A percentile compares a stretch with the other conserved stretches of the same genome.
Conservation (phyloP, 2,113 vertebrate genomes). For the Chinchilla lanigera region DNA sequence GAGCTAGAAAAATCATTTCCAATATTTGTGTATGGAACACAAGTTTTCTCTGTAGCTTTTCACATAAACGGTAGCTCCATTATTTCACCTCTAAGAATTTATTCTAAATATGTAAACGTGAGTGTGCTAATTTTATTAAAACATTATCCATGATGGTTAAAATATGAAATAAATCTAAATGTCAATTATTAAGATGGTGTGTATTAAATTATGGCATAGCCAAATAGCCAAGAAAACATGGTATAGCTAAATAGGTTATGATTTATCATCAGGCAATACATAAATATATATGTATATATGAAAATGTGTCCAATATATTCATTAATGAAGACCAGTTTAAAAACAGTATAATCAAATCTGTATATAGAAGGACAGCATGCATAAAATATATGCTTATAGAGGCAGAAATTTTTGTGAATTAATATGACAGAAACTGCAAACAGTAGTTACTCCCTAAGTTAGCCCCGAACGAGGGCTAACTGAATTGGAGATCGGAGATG, state of each 20-base stretch:
- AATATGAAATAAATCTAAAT: constrained; percentile 1
- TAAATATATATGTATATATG: neutral
- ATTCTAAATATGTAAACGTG: neutral
- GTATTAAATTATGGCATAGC: neutral
- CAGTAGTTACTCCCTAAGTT: neutral
- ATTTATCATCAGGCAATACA: neutral
- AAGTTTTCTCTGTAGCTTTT: neutral
- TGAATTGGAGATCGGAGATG: neutral
- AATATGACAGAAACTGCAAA: neutral
- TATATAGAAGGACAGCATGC: neutral
- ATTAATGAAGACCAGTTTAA: neutral
- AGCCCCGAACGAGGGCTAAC: too few relatives aligned
- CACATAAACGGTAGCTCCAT: neutral
- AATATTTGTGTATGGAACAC: neutral
- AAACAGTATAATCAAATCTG: neutral
- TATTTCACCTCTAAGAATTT: neutral
- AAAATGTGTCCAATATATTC: neutral
- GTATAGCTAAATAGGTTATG: neutral
- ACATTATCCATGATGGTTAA: neutral
- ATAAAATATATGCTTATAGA: neutral
- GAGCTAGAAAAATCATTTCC: neutral
- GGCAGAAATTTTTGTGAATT: neutral
- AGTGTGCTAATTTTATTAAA: neutral
- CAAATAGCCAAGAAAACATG: neutral
- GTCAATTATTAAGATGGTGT: neutral